phyloP scores from a whole-genome alignment of 2,797 vertebrate genomes.

The Cebuella pygmaea region DNA sequence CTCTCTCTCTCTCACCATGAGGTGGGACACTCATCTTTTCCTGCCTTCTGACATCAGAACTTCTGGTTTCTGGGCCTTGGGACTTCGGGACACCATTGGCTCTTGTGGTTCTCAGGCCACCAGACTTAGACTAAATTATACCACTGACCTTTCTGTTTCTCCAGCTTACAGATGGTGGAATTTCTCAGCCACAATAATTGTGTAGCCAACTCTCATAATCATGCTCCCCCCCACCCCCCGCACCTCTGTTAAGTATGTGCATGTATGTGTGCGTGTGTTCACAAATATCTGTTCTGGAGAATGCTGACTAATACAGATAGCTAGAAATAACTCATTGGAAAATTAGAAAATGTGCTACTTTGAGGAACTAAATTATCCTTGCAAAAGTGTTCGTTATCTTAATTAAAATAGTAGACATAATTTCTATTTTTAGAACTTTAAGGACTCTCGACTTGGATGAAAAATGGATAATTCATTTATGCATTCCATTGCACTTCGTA shows the following conservation, averaged over 20 bases:
- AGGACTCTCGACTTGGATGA: background rate
- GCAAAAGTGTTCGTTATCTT: constrained; percentile 84
- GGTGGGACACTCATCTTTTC: background rate
- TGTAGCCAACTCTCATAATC: background rate
- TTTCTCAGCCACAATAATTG: background rate
- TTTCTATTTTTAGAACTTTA: constrained; percentile 58
- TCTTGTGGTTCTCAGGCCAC: background rate
- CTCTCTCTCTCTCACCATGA: background rate
- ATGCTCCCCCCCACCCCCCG: accelerated
- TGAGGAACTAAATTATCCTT: constrained; percentile 77
- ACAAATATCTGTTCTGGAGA: background rate
- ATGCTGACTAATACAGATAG: background rate
- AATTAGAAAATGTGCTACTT: constrained; percentile 70
- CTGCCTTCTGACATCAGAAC: background rate
- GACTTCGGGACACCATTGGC: too few species aligned
- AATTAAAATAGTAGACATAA: constrained; percentile 83
- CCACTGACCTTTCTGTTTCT: background rate
- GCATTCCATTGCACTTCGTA: background rate
- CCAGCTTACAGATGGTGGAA: background rate
- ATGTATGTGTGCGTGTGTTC: too few species aligned
- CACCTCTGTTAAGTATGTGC: background rate
- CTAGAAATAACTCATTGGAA: background rate
- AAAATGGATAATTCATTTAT: background rate
- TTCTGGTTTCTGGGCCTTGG: background rate
- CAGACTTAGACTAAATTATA: background rate